Conservation (phyloP, 1,140 invertebrate genomes). For the Pachypeltis micranthus region DNA sequence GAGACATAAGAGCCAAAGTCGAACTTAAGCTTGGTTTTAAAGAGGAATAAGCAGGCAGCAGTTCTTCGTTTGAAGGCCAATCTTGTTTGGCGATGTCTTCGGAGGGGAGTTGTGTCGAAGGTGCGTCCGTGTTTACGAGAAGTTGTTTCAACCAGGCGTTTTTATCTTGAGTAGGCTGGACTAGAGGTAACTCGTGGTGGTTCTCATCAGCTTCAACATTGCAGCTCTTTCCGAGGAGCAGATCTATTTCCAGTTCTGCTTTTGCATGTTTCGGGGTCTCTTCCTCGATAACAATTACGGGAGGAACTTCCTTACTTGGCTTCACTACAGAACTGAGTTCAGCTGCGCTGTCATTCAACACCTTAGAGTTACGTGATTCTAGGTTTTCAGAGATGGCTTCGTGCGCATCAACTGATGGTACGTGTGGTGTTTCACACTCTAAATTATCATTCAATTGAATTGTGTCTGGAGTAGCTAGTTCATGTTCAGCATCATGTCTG, state of each 20-base stretch:
- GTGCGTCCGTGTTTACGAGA: background rate
- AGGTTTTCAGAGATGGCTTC: too few species aligned
- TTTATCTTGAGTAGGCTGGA: too few species aligned
- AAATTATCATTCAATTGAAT: background rate
- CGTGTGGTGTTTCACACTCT: too few species aligned
- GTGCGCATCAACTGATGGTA: too few species aligned
- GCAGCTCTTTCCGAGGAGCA: background rate
- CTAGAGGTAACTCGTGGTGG: background rate
- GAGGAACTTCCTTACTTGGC: background rate
- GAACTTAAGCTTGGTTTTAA: conserved; percentile 19
- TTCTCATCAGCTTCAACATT: background rate
- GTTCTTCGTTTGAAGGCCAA: conserved; percentile 25
- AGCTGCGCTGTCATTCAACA: background rate
- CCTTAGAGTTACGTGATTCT: too few species aligned
- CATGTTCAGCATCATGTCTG: too few species aligned
- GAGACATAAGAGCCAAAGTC: conserved; percentile 23
- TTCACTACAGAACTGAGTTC: background rate
- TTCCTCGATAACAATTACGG: conserved; percentile 12
- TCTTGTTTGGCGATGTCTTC: conserved; percentile 8
- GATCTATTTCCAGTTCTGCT: conserved; percentile 4
- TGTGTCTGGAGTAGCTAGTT: background rate
- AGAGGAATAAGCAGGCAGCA: conserved; percentile 1
- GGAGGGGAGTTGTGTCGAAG: too few species aligned
- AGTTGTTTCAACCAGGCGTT: conserved; percentile 11
- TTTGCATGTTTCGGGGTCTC: background rate